Base-by-base conservation (phyloP, 2,113 vertebrate species). In the Lampris incognitus region DNA sequence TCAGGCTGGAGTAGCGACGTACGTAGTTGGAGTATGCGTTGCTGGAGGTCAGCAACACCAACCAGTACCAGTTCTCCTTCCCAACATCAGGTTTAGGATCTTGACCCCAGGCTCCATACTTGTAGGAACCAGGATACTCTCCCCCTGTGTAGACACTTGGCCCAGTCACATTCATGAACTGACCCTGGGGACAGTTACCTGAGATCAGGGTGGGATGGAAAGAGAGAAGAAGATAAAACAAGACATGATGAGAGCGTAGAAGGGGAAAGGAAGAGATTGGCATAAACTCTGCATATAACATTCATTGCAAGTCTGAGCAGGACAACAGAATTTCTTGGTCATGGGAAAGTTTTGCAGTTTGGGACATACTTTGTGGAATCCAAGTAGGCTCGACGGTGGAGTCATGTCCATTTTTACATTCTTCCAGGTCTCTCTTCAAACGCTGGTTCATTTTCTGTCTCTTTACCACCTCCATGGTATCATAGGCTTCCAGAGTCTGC, bases 31-130 rank as follows among this genome's bases (percentile, higher is more conserved):
- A 39, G 5, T 3, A 86, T 52, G 4, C 84, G 61, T 92, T 93
- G 80, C 87, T 81, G 58, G 72, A 78, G 3, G 90, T 92, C 86
- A 95, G 1, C 9, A 86, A 70, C 9, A 93, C 91, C 58, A 88
- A 24, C 94, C 94, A 95, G 46, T 94, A 83, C 88, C 89, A 92
- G 58, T 42, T 79, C 85, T 94, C 90, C 58, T 90, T 93, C 56
- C 91, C 94, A 0, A 48, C 51, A 36, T 76, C 87, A 7, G 94
- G 94, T 60, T 87, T 86, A 1, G 94, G 92, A 77, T 95, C 94
- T 9, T 65, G 89, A 57, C 94, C 94, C 94, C 94, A 95, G 55
- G 88, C 87, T 8, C 94, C 94, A 13, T 88, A 94, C 48, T 61
- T 36, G 49, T 87, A 88, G 1, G 91, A 90, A 2, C 87, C 88